These are phyloP conservation scores for Mastomys natalensis DNA, from an alignment of 2,113 vertebrate genomes.

Conservation along the genomic window DNA sequence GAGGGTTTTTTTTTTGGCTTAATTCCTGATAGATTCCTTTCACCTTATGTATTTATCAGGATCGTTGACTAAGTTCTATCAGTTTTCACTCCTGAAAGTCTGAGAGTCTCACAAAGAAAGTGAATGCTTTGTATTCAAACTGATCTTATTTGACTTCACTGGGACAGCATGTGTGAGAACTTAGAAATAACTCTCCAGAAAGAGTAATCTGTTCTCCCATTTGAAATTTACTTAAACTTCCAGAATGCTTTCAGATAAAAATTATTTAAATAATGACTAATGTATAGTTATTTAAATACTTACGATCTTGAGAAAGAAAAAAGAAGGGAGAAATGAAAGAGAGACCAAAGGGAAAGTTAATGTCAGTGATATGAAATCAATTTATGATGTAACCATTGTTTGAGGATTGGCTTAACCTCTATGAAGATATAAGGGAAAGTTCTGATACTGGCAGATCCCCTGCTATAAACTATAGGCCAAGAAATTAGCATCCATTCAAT, in stretches of 20 bases:
- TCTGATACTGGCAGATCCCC: neutral
- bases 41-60: neutral
- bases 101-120: neutral
- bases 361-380: slow-evolving; percentile 36
- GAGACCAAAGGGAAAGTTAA: neutral
- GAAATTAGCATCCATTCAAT: neutral
- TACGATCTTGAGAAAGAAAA: slow-evolving; percentile 26
- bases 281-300: slow-evolving; percentile 51
- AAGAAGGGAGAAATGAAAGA: slow-evolving; percentile 18
- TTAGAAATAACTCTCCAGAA: slow-evolving; percentile 33
- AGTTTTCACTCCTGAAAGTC: neutral
- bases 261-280: slow-evolving; percentile 4
- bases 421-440: slow-evolving; percentile 5
- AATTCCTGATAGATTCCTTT: neutral
- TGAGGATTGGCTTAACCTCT: slow-evolving; percentile 31
- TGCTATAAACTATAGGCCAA: neutral
- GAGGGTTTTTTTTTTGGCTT: neutral
- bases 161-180: neutral
- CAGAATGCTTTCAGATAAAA: slow-evolving; percentile 41
- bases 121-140: neutral
- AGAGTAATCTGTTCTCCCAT: neutral
- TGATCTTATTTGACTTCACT: neutral
- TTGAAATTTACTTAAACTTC: slow-evolving; percentile 45
- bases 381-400: slow-evolving; percentile 10
- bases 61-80: neutral